Conservation (phyloP, 2,113 vertebrate species). For the Rhinolophus sinicus region DNA sequence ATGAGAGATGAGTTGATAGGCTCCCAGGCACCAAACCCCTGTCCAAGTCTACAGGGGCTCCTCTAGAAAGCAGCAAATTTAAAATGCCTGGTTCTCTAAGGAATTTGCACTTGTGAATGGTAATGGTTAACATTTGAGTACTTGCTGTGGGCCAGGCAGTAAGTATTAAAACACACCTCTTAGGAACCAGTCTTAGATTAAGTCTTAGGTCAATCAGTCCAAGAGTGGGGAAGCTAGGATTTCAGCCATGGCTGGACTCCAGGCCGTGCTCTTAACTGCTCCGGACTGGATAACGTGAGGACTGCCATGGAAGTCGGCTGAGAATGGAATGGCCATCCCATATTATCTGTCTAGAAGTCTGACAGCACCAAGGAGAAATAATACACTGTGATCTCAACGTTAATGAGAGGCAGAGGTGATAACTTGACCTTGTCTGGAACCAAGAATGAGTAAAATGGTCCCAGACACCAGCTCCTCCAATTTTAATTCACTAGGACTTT, state of each 20-base stretch:
- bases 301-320: neutral
- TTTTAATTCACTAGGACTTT: neutral
- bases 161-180: neutral
- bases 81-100: neutral
- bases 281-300: accelerated
- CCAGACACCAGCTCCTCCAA: neutral
- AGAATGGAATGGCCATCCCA: neutral
- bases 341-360: neutral
- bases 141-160: neutral
- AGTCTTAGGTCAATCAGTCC: neutral
- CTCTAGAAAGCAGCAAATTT: neutral
- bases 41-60: neutral
- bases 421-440: neutral
- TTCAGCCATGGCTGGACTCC: neutral
- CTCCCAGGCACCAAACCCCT: neutral
- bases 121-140: neutral
- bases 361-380: neutral
- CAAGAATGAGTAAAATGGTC: neutral
- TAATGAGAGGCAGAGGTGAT: neutral
- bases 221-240: neutral
- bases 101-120: neutral
- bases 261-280: neutral
- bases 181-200: neutral
- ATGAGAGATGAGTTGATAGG: neutral
- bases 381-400: neutral